Evolutionary conservation across 2,113 vertebrate species (phyloP).

Genomic region (Takifugu bimaculatus): DNA sequence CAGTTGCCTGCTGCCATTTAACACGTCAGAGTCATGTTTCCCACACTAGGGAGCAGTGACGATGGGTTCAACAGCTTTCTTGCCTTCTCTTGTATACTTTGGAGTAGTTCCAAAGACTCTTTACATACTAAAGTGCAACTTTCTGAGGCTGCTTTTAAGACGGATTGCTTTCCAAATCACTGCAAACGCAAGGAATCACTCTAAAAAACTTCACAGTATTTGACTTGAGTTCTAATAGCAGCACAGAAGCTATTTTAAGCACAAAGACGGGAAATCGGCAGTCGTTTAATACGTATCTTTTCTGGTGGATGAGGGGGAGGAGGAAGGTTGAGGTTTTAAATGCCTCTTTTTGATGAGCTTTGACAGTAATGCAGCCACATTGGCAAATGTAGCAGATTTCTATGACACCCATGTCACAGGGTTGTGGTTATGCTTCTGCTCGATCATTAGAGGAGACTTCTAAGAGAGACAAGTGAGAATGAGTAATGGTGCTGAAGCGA

Average conservation of each 20-base stretch:
- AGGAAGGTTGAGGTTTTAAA: constrained; percentile 62
- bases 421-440: constrained; percentile 64
- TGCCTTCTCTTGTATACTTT: constrained; percentile 62
- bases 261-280: constrained; percentile 55
- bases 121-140: constrained; percentile 60
- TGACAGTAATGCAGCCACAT: constrained; percentile 73
- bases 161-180: constrained; percentile 67
- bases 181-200: constrained; percentile 58
- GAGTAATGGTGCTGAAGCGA: constrained; percentile 69
- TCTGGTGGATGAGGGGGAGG: constrained; percentile 50
- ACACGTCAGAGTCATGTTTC: constrained; percentile 60
- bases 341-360: constrained; percentile 63
- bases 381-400: constrained; percentile 70
- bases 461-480: constrained; percentile 65
- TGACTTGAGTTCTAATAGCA: constrained; percentile 48
- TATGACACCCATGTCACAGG: constrained; percentile 64
- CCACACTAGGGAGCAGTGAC: constrained; percentile 42
- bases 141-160: constrained; percentile 58
- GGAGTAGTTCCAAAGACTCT: constrained; percentile 64
- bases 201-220: constrained; percentile 45
- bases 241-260: constrained; percentile 51
- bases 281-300: constrained; percentile 61
- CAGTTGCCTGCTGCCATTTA: constrained; percentile 61
- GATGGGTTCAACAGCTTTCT: constrained; percentile 52
- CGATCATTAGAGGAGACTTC: constrained; percentile 70